phyloP scores from a whole-genome alignment of 2,888 invertebrate genomes.

The Parapristionchus giblindavisi region DNA sequence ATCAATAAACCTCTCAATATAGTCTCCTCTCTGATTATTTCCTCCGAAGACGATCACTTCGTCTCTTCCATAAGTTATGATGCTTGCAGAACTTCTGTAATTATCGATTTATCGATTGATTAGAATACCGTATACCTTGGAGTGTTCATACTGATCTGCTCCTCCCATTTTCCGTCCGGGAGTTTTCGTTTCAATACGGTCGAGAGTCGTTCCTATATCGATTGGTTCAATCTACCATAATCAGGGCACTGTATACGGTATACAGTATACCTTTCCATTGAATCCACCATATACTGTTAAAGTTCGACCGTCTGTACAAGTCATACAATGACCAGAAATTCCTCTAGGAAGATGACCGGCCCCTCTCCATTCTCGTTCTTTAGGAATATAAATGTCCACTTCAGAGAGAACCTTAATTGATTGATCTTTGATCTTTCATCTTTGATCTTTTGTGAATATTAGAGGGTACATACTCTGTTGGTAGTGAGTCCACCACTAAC shows the following conservation, averaged over 20 bases:
- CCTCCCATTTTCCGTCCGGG: slow-evolving; percentile 14
- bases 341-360: slow-evolving; percentile 2
- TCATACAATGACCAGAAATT: slow-evolving; percentile 27
- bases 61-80: background rate
- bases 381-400: slow-evolving; percentile 20
- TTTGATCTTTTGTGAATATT: background rate
- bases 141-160: background rate
- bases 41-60: slow-evolving; percentile 20
- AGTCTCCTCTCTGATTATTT: slow-evolving; percentile 22
- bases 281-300: too few species aligned
- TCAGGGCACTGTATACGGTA: background rate
- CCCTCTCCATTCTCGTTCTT: slow-evolving; percentile 27
- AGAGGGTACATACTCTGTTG: slow-evolving; percentile 11
- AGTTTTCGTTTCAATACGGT: slow-evolving; percentile 2
- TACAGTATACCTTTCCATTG: too few species aligned
- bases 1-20: slow-evolving; percentile 34
- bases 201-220: slow-evolving; percentile 11
- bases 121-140: background rate
- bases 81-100: slow-evolving; percentile 4
- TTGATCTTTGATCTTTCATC: background rate
- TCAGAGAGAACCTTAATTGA: background rate
- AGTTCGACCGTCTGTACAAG: background rate
- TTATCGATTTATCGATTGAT: background rate
- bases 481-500: slow-evolving; percentile 30
- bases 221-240: background rate